phyloP scores from a whole-genome alignment of 2,888 invertebrate species.

The Agrotis clavis region DNA sequence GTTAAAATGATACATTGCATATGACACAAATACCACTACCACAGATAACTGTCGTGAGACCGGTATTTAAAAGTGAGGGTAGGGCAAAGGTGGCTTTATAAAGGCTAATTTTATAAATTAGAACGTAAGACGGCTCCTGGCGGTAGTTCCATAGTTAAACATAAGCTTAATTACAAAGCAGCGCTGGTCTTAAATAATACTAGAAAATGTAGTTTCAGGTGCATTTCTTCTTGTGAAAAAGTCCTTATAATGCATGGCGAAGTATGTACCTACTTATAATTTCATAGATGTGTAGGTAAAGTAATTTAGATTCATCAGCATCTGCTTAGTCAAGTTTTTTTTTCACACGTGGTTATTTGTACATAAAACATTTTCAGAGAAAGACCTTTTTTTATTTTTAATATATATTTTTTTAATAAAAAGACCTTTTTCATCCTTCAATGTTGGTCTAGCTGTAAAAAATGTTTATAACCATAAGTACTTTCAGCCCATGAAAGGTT shows the following conservation, averaged over 20 bases:
- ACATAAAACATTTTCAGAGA: too few relatives aligned
- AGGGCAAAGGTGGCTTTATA: constrained; percentile 7
- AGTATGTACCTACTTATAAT: background rate
- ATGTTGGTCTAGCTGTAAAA: too few relatives aligned
- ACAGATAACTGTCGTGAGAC: background rate
- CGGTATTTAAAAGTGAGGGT: background rate
- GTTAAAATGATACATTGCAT: too few relatives aligned
- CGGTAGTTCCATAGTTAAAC: constrained; percentile 23
- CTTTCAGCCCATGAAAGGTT: too few relatives aligned
- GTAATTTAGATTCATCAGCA: too few relatives aligned
- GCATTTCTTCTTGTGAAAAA: background rate
- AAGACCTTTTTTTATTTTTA: too few relatives aligned
- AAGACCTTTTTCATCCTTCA: too few relatives aligned
- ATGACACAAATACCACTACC: too few relatives aligned
- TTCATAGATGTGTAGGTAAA: background rate
- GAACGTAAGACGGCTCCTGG: background rate
- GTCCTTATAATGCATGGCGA: background rate
- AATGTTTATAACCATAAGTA: too few relatives aligned
- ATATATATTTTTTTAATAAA: too few relatives aligned
- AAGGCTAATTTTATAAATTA: constrained; percentile 29
- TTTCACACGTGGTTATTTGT: too few relatives aligned
- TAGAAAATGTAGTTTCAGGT: background rate
- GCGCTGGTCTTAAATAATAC: background rate
- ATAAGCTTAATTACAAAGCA: constrained; percentile 19
- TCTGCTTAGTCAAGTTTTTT: too few relatives aligned